Conservation (phyloP, 2,888 invertebrate genomes). For the Molorchus minor region DNA sequence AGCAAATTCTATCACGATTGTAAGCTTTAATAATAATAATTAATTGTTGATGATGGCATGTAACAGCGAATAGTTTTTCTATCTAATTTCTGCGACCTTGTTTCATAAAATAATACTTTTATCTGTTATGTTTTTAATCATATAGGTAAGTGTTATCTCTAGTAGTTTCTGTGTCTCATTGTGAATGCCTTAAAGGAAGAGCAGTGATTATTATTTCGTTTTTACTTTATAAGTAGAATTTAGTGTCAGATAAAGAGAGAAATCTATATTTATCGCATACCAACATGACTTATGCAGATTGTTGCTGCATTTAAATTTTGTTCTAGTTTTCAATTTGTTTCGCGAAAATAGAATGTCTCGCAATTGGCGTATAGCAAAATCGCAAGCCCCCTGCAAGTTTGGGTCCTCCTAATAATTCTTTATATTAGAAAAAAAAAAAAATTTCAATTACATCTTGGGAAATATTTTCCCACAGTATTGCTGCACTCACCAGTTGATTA, state of each 20-base stretch:
- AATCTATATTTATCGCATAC: not conserved
- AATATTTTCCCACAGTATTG: not conserved
- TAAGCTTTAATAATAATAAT: not conserved
- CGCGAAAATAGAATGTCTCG: not conserved
- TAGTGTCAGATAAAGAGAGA: slow-evolving; percentile 4
- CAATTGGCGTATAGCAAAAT: not conserved
- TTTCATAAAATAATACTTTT: not conserved
- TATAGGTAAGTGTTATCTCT: too few species aligned
- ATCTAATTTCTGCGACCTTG: not conserved
- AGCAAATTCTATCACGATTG: not conserved
- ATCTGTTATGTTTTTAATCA: not conserved
- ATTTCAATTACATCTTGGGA: not conserved
- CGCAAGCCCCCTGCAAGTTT: not conserved
- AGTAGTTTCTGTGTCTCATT: not conserved
- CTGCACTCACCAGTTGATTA: too few species aligned
- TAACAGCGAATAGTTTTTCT: not conserved
- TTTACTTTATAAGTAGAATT: slow-evolving; percentile 8
- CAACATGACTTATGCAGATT: not conserved
- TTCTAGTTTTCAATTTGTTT: not conserved
- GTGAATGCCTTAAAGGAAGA: not conserved
- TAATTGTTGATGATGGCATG: not conserved
- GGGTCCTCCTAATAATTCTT: not conserved
- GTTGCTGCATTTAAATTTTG: slow-evolving; percentile 5
- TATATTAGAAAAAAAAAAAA: not conserved
- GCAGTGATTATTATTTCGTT: not conserved